Conservation (phyloP, 2,888 invertebrate genomes). For the Zhuqinia jingwanae region DNA sequence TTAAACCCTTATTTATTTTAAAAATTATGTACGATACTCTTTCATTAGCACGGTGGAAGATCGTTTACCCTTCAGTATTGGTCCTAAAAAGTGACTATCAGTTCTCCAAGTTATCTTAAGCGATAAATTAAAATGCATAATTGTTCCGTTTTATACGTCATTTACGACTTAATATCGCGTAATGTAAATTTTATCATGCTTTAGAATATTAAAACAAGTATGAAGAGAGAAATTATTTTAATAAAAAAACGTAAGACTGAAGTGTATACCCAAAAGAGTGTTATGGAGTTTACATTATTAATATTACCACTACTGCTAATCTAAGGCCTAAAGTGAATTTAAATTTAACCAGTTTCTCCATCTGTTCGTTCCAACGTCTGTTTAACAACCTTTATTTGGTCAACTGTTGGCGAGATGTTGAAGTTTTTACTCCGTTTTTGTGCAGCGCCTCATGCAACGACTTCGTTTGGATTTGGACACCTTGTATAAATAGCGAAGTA, state of each 20-base stretch:
- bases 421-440: no score
- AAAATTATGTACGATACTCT: constrained; percentile 42
- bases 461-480: no score
- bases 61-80: constrained; percentile 68
- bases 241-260: constrained; percentile 69
- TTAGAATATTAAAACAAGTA: constrained; percentile 57
- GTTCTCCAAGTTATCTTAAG: constrained; percentile 63
- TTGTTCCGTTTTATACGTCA: constrained; percentile 69
- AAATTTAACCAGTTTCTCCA: no score
- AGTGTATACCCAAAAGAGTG: constrained; percentile 37
- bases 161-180: constrained; percentile 67
- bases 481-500: no score
- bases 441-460: no score
- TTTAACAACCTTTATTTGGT: no score
- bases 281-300: neutral
- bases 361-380: no score
- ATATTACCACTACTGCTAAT: no score
- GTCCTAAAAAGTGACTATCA: constrained; percentile 67
- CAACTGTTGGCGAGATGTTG: no score
- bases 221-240: constrained; percentile 67
- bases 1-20: constrained; percentile 52
- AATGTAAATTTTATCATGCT: constrained; percentile 69
- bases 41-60: constrained; percentile 43
- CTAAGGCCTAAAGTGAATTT: no score
- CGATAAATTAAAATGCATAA: constrained; percentile 60